A percentile compares a stretch with the other conserved stretches of the same genome.
phyloP scores from a whole-genome alignment of 2,888 invertebrate genomes.

The Alsophila aescularia region DNA sequence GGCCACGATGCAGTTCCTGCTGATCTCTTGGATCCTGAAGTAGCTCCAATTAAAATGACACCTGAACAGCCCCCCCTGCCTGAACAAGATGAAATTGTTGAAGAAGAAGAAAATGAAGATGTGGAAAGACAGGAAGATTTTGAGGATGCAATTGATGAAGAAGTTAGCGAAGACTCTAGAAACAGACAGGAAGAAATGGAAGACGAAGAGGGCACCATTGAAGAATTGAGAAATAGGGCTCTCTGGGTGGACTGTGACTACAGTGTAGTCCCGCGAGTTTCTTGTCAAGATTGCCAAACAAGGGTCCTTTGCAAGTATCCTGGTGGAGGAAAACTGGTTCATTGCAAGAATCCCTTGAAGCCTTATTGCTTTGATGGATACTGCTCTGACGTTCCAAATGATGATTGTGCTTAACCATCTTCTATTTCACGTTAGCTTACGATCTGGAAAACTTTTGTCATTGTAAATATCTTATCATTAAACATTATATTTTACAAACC shows the following conservation, averaged over 20 bases:
- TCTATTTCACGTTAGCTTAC: background rate
- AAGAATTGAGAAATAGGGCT: background rate
- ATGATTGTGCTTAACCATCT: background rate
- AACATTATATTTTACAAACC: background rate
- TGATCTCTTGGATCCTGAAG: background rate
- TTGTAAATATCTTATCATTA: too few relatives aligned
- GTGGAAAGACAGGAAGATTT: background rate
- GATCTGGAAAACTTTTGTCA: too few relatives aligned
- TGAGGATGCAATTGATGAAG: background rate
- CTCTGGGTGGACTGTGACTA: background rate
- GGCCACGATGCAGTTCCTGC: background rate
- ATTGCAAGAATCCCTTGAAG: conserved; percentile 4
- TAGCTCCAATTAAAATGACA: background rate
- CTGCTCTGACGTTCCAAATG: conserved; percentile 14
- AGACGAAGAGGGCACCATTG: background rate
- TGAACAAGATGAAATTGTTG: background rate
- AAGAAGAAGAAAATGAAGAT: background rate
- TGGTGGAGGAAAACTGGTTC: conserved; percentile 8
- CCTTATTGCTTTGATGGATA: conserved; percentile 24
- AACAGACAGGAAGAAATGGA: background rate
- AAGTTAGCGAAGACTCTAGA: background rate
- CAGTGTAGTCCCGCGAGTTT: background rate
- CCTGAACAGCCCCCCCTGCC: background rate
- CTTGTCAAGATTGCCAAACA: background rate
- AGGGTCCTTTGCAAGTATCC: conserved; percentile 9